Percentiles rank a stretch among this genome's conserved stretches.
Evolutionary conservation across 2,797 vertebrate species (phyloP).

Genomic region (Tinamus major): DNA sequence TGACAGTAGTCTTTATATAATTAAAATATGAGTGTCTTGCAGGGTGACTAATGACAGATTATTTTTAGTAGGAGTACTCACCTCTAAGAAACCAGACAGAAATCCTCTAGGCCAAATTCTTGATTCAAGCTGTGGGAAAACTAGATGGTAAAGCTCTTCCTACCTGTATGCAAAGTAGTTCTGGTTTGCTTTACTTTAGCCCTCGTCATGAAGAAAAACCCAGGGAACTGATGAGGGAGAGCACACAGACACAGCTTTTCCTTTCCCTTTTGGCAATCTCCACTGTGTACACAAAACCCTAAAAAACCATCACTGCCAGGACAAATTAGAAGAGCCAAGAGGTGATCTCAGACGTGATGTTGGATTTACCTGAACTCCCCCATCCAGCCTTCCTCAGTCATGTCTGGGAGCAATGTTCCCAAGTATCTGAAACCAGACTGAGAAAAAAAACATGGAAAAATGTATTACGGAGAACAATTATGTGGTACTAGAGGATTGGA

Average conservation of each 20-base stretch:
- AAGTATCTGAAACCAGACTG: background rate
- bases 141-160: background rate
- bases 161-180: background rate
- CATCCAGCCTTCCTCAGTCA: background rate
- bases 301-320: background rate
- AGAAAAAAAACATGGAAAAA: background rate
- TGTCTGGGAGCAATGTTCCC: background rate
- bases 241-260: background rate
- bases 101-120: background rate
- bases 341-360: background rate
- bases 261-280: background rate
- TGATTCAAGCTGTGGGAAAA: background rate
- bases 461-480: background rate
- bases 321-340: constrained; percentile 3
- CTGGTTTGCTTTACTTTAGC: constrained; percentile 14
- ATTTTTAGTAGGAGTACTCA: background rate
- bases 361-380: background rate
- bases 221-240: background rate
- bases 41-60: background rate
- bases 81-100: background rate
- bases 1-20: background rate
- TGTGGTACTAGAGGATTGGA: constrained; percentile 9
- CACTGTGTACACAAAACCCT: background rate
- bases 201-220: background rate
- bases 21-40: background rate